A percentile compares a stretch with the other conserved stretches of the same genome.
phyloP scores from a whole-genome alignment of 2,888 invertebrate species.

The Drosophila tripunctata region DNA sequence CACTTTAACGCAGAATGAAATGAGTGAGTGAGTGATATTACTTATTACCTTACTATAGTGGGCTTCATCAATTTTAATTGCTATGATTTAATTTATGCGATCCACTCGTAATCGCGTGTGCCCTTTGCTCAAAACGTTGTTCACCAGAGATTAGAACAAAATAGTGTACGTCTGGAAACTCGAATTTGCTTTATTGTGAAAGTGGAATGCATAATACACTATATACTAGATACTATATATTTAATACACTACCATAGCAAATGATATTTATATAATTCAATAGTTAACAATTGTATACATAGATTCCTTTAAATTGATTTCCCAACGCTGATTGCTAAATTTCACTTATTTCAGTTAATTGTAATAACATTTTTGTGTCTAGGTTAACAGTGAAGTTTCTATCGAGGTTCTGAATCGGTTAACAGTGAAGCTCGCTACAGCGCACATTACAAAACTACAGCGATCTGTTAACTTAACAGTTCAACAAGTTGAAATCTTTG shows the following conservation, averaged over 20 bases:
- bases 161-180: not conserved
- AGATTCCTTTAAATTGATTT: not conserved
- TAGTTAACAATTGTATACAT: not conserved
- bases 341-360: not conserved
- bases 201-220: conserved; percentile 1
- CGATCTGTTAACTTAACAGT: not conserved
- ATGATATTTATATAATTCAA: not conserved
- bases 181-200: conserved; percentile 7
- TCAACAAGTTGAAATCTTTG: not conserved
- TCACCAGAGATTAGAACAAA: conserved; percentile 24
- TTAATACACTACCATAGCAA: not conserved
- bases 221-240: too few relatives aligned
- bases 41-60: conserved; percentile 23
- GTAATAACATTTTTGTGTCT: not conserved
- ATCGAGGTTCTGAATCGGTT: too few relatives aligned
- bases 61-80: conserved; percentile 43
- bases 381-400: not conserved
- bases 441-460: too few relatives aligned
- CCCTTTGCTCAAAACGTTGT: conserved; percentile 25
- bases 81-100: conserved; percentile 44
- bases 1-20: conserved; percentile 20
- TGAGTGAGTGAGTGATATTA: conserved; percentile 7
- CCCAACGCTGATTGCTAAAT: not conserved
- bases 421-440: too few relatives aligned
- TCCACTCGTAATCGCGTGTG: conserved; percentile 31